A percentile compares a stretch with the other conserved stretches of the same genome.
Conservation (phyloP, 2,888 invertebrate species). For the Cinara cedri region DNA sequence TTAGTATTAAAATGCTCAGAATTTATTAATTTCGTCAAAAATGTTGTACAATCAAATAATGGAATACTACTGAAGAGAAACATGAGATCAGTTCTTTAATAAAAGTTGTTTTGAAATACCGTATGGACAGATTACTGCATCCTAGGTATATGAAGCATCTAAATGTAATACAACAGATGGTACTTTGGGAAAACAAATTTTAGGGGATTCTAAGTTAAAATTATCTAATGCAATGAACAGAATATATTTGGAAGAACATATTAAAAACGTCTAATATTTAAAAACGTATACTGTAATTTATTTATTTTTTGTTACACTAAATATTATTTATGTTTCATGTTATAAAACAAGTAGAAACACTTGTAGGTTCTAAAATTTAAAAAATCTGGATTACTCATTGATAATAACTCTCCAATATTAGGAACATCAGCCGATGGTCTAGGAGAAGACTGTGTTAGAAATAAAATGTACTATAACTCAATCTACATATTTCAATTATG, state of each 20-base stretch:
- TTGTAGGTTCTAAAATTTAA: conserved; percentile 1
- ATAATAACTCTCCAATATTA: conserved; percentile 3
- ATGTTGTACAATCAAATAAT: neutral
- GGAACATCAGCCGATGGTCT: neutral
- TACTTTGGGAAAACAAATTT: conserved; percentile 6
- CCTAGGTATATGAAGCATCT: too few relatives aligned
- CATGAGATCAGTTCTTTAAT: conserved; percentile 1
- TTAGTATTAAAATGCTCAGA: neutral
- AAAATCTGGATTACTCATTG: conserved; percentile 1
- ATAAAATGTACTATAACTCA: neutral
- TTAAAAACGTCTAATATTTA: neutral
- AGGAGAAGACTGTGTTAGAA: neutral
- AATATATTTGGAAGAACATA: neutral
- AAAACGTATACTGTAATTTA: neutral
- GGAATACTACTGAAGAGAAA: neutral
- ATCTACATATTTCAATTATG: neutral
- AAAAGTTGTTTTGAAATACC: neutral
- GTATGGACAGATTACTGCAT: conserved; percentile 1
- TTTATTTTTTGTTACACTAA: neutral
- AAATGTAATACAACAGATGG: conserved; percentile 14
- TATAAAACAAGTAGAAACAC: conserved; percentile 1
- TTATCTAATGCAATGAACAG: neutral
- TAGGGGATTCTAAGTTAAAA: neutral
- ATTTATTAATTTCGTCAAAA: conserved; percentile 8
- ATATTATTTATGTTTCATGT: conserved; percentile 3